These are phyloP conservation scores for Sinotaia quadrata DNA, from an alignment of 2,888 invertebrate genomes.

Conservation along the genomic window DNA sequence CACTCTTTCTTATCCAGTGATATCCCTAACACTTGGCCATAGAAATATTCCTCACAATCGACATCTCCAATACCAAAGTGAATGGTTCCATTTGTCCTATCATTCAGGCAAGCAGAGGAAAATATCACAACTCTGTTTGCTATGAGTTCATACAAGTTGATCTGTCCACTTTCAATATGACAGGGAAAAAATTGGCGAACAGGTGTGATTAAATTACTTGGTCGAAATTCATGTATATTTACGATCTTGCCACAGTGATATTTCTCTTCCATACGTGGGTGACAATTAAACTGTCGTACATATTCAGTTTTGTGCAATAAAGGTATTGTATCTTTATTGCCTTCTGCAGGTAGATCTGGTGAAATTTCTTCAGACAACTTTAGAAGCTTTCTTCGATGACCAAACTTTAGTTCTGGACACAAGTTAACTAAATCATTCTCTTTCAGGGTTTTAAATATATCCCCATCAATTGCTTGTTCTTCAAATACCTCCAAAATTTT, in stretches of 20 bases:
- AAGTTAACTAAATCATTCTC: conserved; percentile 16
- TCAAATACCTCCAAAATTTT: not conserved
- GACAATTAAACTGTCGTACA: conserved; percentile 24
- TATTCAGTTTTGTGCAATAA: conserved; percentile 13
- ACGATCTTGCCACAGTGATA: conserved; percentile 14
- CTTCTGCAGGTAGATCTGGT: not conserved
- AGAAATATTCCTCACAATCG: not conserved
- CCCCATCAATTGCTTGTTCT: conserved; percentile 28
- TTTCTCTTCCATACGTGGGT: conserved; percentile 4
- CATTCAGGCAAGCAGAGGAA: conserved; percentile 36
- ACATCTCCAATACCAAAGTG: conserved; percentile 39
- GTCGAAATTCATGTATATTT: not conserved
- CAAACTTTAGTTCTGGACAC: conserved; percentile 26
- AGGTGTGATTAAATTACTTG: conserved; percentile 22
- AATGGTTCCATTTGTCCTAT: conserved; percentile 33
- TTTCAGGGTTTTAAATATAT: conserved; percentile 26
- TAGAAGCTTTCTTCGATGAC: conserved; percentile 19
- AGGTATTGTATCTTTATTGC: not conserved
- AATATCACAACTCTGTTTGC: conserved; percentile 34
- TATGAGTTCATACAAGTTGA: conserved; percentile 6
- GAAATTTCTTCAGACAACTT: conserved; percentile 12
- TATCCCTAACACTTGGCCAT: conserved; percentile 41
- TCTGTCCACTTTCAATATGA: not conserved
- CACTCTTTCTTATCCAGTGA: conserved; percentile 17
- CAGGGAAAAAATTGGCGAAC: conserved; percentile 21